These are phyloP conservation scores for Galeopterus variegatus DNA, from an alignment of 2,113 vertebrate species.

Conservation along the genomic window DNA sequence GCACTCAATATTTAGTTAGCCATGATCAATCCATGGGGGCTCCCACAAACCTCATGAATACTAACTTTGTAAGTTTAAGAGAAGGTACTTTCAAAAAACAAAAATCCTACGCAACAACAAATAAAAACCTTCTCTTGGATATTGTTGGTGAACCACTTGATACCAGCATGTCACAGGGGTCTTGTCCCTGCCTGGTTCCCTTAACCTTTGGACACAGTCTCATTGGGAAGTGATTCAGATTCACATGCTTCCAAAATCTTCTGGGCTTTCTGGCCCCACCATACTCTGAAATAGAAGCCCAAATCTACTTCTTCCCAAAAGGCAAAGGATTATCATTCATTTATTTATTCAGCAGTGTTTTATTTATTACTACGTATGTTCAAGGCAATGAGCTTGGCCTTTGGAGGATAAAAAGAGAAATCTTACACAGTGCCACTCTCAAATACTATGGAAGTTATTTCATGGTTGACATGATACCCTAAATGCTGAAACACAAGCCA, in stretches of 20 bases:
- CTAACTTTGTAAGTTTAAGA: constrained; percentile 29
- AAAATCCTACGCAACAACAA: not conserved
- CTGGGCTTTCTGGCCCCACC: not conserved
- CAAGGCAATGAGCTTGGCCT: not conserved
- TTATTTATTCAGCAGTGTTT: constrained; percentile 14
- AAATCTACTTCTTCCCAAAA: not conserved
- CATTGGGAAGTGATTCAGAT: not conserved
- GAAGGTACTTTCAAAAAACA: not conserved
- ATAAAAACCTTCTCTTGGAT: constrained; percentile 1
- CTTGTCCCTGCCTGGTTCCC: not conserved
- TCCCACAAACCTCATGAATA: not conserved
- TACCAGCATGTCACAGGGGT: not conserved
- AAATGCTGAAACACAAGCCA: not conserved
- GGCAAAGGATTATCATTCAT: not conserved
- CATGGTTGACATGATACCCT: not conserved
- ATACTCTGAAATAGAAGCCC: not conserved
- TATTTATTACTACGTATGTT: not conserved
- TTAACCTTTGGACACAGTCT: not conserved
- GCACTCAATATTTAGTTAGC: not conserved
- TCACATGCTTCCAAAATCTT: not conserved
- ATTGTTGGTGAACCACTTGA: not conserved
- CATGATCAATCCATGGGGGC: not conserved
- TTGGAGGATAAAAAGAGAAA: constrained; percentile 24
- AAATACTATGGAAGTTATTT: not conserved
- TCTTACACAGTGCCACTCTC: not conserved